Base-by-base conservation (phyloP, 2,888 invertebrate species). In the Macrosoma leucophasiata region DNA sequence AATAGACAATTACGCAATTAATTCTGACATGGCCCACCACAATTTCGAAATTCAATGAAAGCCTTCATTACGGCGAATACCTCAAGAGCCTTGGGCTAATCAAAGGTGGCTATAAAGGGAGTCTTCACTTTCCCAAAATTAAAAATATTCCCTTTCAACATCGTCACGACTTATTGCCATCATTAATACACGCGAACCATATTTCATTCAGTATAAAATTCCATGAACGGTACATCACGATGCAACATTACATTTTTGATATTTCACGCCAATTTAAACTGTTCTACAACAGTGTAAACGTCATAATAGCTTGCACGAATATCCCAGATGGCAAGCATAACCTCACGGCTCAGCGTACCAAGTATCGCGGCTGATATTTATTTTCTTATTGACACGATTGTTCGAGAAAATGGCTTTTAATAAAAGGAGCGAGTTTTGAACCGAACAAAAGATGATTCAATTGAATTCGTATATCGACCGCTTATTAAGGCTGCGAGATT, bases 401-500 rank as follows among this genome's bases (percentile, higher is more conserved):
- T 46, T 41, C 36, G 36, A 24, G 32, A 49, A 47, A 52, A 43
- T 45, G 38, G 39, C 32, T 20, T 29, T 42, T 36, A 43, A 51
- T 48, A 43, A 49, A 48, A 48, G 45, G 23, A 43, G 28, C 34
- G 37, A 39, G 22, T 48, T 48, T 46, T 41, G 41, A 48, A 61
- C 58, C 36, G 49, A 52, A 71, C 71, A 74, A 76, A 70, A 56
- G 65, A 54, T 44, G 52, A 50, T 57, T 59, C 62, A 54, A 56
- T 62, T 59, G 52, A 54, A 61, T 57, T 55, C 47, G 51, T 43
- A 53, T 51, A 55, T 58, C 39, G 46, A 48, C n/a, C n/a, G n/a
- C 43, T 29, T 28, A 26, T 33, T 36, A 11, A 31, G 8, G 11
- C n/a, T n/a, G 12, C 21, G 13, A 14, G n/a, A n/a, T n/a, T n/a